Evolutionary conservation across 2,797 vertebrate genomes (phyloP).

Genomic region (Peromyscus eremicus): DNA sequence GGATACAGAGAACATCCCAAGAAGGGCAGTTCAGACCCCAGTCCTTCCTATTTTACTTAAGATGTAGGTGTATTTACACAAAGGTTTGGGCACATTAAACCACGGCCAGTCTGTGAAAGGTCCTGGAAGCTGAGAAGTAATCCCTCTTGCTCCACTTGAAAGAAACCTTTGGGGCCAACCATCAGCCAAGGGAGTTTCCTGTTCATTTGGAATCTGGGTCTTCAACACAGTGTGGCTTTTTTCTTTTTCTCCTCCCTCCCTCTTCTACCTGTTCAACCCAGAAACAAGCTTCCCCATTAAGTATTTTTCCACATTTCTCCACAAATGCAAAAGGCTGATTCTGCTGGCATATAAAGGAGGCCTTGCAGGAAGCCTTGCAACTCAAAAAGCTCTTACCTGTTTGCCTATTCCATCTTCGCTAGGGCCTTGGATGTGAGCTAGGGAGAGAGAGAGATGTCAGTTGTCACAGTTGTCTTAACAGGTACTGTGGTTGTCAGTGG

Average conservation of each 20-base stretch:
- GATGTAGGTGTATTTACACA: constrained; percentile 80
- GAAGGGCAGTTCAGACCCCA: constrained; percentile 32
- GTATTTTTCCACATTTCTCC: constrained; percentile 81
- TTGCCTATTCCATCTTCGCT: constrained; percentile 10
- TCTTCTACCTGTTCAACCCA: constrained; percentile 65
- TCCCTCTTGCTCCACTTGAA: constrained; percentile 79
- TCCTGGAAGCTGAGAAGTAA: constrained; percentile 36
- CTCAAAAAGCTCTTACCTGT: constrained; percentile 41
- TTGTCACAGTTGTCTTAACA: background rate
- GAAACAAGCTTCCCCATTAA: constrained; percentile 77
- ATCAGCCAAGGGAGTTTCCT: constrained; percentile 75
- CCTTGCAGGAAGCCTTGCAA: background rate
- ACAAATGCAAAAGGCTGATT: constrained; percentile 61
- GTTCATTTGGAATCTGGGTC: constrained; percentile 75
- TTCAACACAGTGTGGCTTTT: constrained; percentile 71
- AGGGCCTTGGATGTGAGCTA: background rate
- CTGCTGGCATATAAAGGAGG: constrained; percentile 58
- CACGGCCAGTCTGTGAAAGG: constrained; percentile 63
- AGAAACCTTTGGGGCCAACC: constrained; percentile 63
- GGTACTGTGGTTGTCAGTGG: too few relatives aligned
- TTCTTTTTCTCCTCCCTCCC: background rate
- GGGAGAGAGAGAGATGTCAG: background rate
- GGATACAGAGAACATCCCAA: constrained; percentile 59
- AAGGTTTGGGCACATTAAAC: constrained; percentile 72
- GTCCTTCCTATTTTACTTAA: constrained; percentile 79